Evolutionary conservation across 2,797 vertebrate species (phyloP).

Genomic region (Alfaro cultratus): DNA sequence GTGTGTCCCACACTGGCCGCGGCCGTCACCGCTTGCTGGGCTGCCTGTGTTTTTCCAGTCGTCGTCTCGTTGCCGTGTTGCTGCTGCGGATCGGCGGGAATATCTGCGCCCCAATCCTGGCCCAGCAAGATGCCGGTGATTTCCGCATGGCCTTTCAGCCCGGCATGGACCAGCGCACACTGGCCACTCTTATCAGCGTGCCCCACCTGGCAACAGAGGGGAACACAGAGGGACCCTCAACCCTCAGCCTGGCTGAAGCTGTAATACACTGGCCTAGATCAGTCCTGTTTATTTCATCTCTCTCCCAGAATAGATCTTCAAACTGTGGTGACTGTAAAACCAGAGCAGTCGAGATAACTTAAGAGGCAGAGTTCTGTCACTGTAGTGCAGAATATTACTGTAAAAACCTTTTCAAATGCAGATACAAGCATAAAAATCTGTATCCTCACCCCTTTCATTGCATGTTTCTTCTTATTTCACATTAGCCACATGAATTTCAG

Average conservation of each 20-base stretch:
- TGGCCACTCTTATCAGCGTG: slow-evolving; percentile 94
- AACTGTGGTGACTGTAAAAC: slow-evolving; percentile 47
- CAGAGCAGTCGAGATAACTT: slow-evolving; percentile 34
- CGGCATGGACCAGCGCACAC: slow-evolving; percentile 92
- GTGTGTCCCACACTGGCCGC: slow-evolving; percentile 93
- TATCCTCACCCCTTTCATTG: too few species aligned
- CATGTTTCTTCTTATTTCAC: too few species aligned
- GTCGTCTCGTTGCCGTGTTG: slow-evolving; percentile 56
- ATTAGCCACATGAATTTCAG: too few species aligned
- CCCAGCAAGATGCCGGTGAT: slow-evolving; percentile 87
- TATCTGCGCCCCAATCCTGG: slow-evolving; percentile 81
- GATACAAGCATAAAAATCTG: too few species aligned
- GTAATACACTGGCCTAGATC: slow-evolving; percentile 61
- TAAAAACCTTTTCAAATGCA: too few species aligned
- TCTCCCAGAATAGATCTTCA: slow-evolving; percentile 58
- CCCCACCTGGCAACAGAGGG: slow-evolving; percentile 83
- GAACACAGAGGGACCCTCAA: slow-evolving; percentile 56
- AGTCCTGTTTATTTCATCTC: slow-evolving; percentile 52
- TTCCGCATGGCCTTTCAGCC: slow-evolving; percentile 87
- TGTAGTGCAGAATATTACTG: not conserved
- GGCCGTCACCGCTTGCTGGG: slow-evolving; percentile 90
- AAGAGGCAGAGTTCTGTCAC: slow-evolving; percentile 25
- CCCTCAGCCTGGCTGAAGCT: slow-evolving; percentile 20
- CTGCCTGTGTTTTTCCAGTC: slow-evolving; percentile 79
- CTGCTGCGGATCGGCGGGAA: slow-evolving; percentile 71